Conservation (phyloP, 2,113 vertebrate genomes). For the Atrichornis clamosus region DNA sequence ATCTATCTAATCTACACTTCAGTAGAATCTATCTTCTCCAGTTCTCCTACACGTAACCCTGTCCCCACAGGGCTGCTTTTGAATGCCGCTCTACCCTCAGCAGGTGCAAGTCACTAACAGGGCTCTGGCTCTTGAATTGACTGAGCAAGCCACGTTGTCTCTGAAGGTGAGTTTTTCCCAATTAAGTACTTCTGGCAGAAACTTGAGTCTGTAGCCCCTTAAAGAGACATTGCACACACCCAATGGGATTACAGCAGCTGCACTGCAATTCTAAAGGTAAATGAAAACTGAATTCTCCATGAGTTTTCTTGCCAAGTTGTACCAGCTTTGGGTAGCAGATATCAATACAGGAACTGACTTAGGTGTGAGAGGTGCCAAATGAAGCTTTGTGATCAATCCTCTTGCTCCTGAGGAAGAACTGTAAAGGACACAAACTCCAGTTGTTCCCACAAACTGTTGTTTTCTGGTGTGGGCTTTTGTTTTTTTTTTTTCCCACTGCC, state of each 20-base stretch:
- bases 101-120: neutral
- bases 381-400: neutral
- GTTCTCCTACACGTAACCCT: neutral
- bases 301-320: neutral
- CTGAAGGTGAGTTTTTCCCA: neutral
- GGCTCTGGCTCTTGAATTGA: neutral
- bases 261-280: neutral
- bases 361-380: neutral
- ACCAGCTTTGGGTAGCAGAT: neutral
- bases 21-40: neutral
- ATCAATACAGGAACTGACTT: neutral
- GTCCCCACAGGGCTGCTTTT: neutral
- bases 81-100: neutral
- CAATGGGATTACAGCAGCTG: neutral
- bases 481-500: rapidly evolving
- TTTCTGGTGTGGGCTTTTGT: neutral
- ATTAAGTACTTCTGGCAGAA: neutral
- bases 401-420: neutral
- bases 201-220: neutral
- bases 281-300: neutral
- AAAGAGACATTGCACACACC: neutral
- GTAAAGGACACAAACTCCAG: neutral
- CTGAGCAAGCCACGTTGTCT: neutral
- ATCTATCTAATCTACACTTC: neutral
- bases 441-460: neutral